Evolutionary conservation across 1,140 invertebrate species (phyloP).

Genomic region (Conus ventricosus): DNA sequence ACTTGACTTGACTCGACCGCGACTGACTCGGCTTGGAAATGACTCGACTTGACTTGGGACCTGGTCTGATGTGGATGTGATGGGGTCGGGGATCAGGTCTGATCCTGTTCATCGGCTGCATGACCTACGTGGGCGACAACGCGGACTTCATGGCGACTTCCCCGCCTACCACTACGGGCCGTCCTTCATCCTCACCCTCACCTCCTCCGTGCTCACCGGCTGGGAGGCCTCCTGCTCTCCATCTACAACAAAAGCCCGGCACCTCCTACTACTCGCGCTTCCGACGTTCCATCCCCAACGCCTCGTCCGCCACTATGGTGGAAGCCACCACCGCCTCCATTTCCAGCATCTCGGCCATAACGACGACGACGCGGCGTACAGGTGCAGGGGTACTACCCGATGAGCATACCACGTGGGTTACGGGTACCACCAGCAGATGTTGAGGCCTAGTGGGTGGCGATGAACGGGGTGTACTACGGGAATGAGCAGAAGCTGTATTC

Average conservation of each 20-base stretch:
- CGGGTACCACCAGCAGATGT: background rate
- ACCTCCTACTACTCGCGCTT: background rate
- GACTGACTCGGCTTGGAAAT: no score
- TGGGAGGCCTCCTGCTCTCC: background rate
- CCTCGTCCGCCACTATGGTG: background rate
- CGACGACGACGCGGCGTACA: background rate
- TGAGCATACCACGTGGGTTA: background rate
- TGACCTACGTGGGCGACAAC: background rate
- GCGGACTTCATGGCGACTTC: background rate
- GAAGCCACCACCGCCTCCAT: background rate
- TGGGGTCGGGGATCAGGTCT: background rate
- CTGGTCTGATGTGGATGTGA: no score
- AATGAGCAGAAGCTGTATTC: background rate
- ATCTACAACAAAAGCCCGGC: background rate
- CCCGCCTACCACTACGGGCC: background rate
- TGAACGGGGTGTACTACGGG: background rate
- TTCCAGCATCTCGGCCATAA: background rate
- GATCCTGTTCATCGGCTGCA: background rate
- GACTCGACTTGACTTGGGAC: no score
- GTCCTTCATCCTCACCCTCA: conserved; percentile 6
- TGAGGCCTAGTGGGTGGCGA: background rate
- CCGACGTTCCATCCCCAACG: background rate
- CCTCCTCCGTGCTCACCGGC: background rate
- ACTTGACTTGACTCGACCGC: background rate
- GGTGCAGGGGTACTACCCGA: background rate